Conservation (phyloP, 2,113 vertebrate species). For the Potamarius usumacintae region DNA sequence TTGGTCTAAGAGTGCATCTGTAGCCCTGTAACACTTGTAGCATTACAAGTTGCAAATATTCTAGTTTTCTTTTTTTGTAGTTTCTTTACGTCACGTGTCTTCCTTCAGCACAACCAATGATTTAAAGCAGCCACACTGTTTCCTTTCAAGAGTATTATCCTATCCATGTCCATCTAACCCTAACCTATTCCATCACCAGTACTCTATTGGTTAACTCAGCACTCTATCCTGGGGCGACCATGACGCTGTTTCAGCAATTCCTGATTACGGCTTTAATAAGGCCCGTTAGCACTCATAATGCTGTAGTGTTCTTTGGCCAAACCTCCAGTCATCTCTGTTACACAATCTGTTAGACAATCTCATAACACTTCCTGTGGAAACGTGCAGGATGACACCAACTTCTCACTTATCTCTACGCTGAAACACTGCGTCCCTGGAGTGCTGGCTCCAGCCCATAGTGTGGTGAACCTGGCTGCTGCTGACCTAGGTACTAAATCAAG, state of each 20-base stretch:
- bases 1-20: background rate
- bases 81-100: background rate
- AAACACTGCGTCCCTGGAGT: conserved; percentile 64
- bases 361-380: conserved; percentile 44
- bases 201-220: background rate
- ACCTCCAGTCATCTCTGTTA: conserved; percentile 44
- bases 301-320: conserved; percentile 27
- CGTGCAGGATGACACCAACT: conserved; percentile 50
- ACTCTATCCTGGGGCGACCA: background rate
- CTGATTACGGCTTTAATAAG: conserved; percentile 4
- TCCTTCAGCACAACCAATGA: background rate
- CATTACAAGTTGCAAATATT: background rate
- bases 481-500: conserved; percentile 82
- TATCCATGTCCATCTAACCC: background rate
- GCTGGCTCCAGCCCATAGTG: conserved; percentile 72
- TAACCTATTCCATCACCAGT: background rate
- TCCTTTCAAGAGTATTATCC: background rate
- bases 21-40: background rate
- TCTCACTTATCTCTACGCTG: conserved; percentile 71
- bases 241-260: conserved; percentile 12
- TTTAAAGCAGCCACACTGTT: background rate
- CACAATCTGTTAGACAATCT: conserved; percentile 36
- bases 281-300: conserved; percentile 29
- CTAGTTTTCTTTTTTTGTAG: background rate
- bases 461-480: conserved; percentile 74